Percentiles rank a stretch among this genome's conserved stretches.
phyloP scores from a whole-genome alignment of 2,797 vertebrate genomes.

The Protosalanx chinensis region DNA sequence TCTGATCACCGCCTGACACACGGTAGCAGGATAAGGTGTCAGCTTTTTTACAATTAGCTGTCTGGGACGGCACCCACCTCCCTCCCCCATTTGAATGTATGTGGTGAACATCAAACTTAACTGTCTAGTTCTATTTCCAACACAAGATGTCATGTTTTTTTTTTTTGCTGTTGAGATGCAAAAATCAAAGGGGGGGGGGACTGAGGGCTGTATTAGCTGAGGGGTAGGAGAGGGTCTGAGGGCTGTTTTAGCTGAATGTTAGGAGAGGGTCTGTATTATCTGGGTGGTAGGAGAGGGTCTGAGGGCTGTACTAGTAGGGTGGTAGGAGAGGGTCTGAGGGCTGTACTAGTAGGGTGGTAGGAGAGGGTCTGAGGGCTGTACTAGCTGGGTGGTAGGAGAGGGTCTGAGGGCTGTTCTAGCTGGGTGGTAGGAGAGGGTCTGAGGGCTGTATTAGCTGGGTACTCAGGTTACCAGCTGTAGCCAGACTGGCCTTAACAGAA shows the following conservation, averaged over 20 bases:
- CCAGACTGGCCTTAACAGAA: conserved; percentile 80
- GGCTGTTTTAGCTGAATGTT: conserved; percentile 48
- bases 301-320: background rate
- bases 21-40: conserved; percentile 61
- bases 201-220: too few species aligned
- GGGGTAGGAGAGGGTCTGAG: conserved; percentile 17
- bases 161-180: conserved; percentile 58
- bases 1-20: conserved; percentile 54
- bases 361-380: background rate
- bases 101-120: conserved; percentile 56
- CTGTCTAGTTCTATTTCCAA: conserved; percentile 64
- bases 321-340: conserved; percentile 20
- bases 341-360: too few species aligned
- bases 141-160: conserved; percentile 67
- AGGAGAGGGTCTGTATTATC: conserved; percentile 38
- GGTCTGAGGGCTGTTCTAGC: conserved; percentile 7
- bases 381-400: background rate
- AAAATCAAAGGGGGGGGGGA: conserved; percentile 42
- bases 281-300: conserved; percentile 45
- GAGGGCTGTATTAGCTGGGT: conserved; percentile 57
- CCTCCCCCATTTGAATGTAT: conserved; percentile 21
- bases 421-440: background rate
- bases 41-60: conserved; percentile 62
- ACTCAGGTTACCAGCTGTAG: conserved; percentile 78
- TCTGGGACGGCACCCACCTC: conserved; percentile 54